These are phyloP conservation scores for Leuciscus idus DNA, from an alignment of 2,113 vertebrate genomes.

Conservation along the genomic window DNA sequence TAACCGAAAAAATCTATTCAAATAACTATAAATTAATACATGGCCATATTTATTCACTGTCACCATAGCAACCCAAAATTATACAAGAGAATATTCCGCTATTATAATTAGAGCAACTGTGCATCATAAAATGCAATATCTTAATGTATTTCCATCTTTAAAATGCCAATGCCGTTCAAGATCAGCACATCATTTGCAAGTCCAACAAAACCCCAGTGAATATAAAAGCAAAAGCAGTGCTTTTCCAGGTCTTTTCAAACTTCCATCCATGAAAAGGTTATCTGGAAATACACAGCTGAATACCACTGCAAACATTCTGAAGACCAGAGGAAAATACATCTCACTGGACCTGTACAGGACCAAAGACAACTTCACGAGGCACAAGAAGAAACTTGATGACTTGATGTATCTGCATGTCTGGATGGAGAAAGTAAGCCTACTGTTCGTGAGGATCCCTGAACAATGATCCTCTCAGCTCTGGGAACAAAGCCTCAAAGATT, in stretches of 20 bases:
- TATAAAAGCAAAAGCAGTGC: slow-evolving; percentile 62
- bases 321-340: slow-evolving; percentile 25
- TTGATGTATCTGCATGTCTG: not conserved
- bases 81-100: slow-evolving; percentile 64
- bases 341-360: not conserved
- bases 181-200: slow-evolving; percentile 72
- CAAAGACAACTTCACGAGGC: not conserved
- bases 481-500: slow-evolving; percentile 12
- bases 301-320: not conserved
- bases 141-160: slow-evolving; percentile 69
- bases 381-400: slow-evolving; percentile 21
- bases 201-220: slow-evolving; percentile 65
- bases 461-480: slow-evolving; percentile 30
- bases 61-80: slow-evolving; percentile 63
- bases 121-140: slow-evolving; percentile 53
- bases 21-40: slow-evolving; percentile 69
- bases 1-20: slow-evolving; percentile 57
- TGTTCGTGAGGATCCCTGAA: slow-evolving; percentile 32
- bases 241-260: slow-evolving; percentile 36
- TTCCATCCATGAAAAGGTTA: not conserved
- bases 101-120: slow-evolving; percentile 69
- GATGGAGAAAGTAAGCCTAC: slow-evolving; percentile 15
- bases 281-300: slow-evolving; percentile 1
- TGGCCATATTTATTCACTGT: slow-evolving; percentile 70
- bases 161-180: slow-evolving; percentile 70